These are phyloP conservation scores for Trididemnum clinides DNA, from an alignment of 23 tunicate genomes.

Conservation along the genomic window DNA sequence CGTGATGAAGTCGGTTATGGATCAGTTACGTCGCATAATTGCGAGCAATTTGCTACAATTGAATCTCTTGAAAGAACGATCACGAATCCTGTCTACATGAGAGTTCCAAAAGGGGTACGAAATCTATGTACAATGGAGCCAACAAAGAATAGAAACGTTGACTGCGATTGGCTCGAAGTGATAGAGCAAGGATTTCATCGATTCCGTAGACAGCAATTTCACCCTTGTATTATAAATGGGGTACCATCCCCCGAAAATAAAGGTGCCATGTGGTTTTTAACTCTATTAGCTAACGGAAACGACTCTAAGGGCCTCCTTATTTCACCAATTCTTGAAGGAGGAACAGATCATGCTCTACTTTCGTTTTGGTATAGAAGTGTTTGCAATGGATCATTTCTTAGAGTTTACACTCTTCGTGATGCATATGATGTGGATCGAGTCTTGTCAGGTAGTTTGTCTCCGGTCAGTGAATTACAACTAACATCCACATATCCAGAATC, in stretches of 20 bases:
- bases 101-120: not conserved
- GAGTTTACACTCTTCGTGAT: constrained; percentile 15
- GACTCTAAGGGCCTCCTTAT: not conserved
- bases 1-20: constrained; percentile 2
- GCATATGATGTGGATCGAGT: not conserved
- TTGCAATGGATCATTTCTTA: constrained; percentile 21
- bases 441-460: not conserved
- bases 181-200: not conserved
- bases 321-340: constrained; percentile 54
- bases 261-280: constrained; percentile 19
- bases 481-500: too few relatives aligned
- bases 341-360: constrained; percentile 2
- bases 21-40: constrained; percentile 42
- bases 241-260: not conserved
- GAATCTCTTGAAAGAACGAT: not conserved
- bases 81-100: not conserved
- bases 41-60: not conserved
- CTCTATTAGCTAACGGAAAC: not conserved
- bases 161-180: constrained; percentile 42
- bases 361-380: constrained; percentile 35
- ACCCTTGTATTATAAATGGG: constrained; percentile 9
- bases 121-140: constrained; percentile 32
- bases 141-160: constrained; percentile 1
- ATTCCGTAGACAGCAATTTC: not conserved
- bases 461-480: not conserved